phyloP scores from a whole-genome alignment of 92 coral and sea anemone species.

The Parazoanthus swiftii region DNA sequence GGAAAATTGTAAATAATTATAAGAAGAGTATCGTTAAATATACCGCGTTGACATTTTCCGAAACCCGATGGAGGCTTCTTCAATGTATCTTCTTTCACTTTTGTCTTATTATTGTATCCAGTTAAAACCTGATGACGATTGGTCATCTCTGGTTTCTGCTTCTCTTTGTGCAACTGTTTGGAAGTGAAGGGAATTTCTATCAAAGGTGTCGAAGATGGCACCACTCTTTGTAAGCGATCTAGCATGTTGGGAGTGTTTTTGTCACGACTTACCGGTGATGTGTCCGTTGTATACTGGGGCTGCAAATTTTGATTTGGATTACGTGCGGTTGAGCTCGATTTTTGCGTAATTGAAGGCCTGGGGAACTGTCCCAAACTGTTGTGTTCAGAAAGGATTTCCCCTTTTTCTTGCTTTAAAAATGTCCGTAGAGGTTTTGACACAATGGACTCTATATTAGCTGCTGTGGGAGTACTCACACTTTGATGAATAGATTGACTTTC shows the following conservation, averaged over 20 bases:
- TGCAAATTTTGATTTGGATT: no score
- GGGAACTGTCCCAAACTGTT: background rate
- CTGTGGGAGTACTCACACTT: background rate
- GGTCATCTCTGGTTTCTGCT: background rate
- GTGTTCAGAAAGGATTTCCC: background rate
- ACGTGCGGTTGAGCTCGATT: background rate
- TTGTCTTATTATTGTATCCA: background rate
- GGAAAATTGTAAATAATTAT: slow-evolving; percentile 42
- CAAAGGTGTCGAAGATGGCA: background rate
- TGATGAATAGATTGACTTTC: background rate
- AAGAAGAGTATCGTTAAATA: slow-evolving; percentile 41
- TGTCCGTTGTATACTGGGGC: background rate
- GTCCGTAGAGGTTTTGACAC: background rate
- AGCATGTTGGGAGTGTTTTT: background rate
- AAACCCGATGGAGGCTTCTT: background rate
- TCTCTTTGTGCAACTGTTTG: background rate
- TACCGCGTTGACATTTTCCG: slow-evolving; percentile 34
- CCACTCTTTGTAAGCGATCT: background rate
- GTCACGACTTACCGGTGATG: background rate
- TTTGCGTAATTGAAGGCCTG: background rate
- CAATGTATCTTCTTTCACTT: background rate
- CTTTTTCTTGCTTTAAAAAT: background rate
- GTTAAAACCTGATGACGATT: background rate
- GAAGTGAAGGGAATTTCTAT: background rate
- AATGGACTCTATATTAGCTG: background rate